Base-by-base conservation (phyloP, 2,888 invertebrate species). In the Eristalis pertinax region DNA sequence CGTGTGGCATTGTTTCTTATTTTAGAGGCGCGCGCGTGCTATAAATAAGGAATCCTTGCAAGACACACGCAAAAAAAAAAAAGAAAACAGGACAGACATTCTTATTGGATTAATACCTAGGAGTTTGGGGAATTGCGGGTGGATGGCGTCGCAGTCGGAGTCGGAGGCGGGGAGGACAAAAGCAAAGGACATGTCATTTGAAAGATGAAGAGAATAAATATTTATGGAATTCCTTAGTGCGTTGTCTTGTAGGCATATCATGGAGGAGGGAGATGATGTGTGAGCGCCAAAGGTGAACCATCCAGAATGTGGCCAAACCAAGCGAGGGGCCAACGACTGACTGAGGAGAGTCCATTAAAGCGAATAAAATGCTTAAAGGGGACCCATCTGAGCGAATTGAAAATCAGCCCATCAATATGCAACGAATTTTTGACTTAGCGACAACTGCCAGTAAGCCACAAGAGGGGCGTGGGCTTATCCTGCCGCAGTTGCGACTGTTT, bases 201-300 rank as follows among this genome's bases (percentile, higher is more conserved):
- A 80, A 84, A 79, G 84, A 87, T 75, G 79, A 50, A 69, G 72
- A 58, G 67, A 83, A 84, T 87, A 84, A 87, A 87, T 87, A 87
- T 87, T 87, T 87, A 87, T 87, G 87, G 87, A 87, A 87, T 87
- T 80, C 84, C 75, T 87, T 84, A 87, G 87, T 74, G 72, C 74
- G 62, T 72, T 41, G 41, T 78, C 83, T 70, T 79, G 56, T 38
- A 73, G 62, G 68, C 72, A 35, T 64, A 58, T 41, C 26, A 22
- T 67, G 35, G n/a, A 58, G 41, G 22, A 60, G 13, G 4, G 29
- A 4, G 26, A 4, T n/a, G 26, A 2, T 3, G 24, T 56, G 50
- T 24, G 19, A 70, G 50, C 62, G 74, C 74, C 56, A 43, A 75
- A 79, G 65, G 84, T 78, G 69, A 58, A 26, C 29, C 4, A 4